Conservation (phyloP, 1,140 invertebrate species). For the Pachypeltis micranthus region DNA sequence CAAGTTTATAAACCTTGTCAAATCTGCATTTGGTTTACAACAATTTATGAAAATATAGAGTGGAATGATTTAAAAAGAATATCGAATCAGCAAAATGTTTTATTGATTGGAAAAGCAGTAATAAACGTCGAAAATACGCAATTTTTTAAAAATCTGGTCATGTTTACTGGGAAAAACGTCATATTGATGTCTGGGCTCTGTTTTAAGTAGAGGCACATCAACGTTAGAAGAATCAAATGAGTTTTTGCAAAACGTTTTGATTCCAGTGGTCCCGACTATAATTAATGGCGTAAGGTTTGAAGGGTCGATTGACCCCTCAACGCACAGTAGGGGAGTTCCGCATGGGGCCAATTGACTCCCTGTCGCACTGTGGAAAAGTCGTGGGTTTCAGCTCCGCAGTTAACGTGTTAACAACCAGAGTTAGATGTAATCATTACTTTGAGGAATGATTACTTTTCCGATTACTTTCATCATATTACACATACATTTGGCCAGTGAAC, state of each 20-base stretch:
- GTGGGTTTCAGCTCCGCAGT: too few relatives aligned
- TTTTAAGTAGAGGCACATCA: background rate
- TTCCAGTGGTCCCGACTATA: background rate
- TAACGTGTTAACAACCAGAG: background rate
- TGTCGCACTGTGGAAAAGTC: too few relatives aligned
- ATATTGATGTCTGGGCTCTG: background rate
- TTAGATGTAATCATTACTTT: too few relatives aligned
- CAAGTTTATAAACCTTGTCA: background rate
- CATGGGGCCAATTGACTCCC: background rate
- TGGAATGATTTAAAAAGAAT: background rate
- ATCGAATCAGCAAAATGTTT: background rate
- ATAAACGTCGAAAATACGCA: background rate
- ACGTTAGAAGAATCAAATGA: too few relatives aligned
- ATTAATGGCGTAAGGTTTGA: background rate
- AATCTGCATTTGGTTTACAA: background rate
- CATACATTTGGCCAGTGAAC: too few relatives aligned
- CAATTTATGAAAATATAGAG: background rate
- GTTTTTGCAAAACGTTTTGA: background rate
- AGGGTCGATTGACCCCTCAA: background rate
- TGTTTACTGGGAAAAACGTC: background rate
- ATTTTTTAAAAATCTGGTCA: too few relatives aligned
- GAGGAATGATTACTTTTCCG: too few relatives aligned
- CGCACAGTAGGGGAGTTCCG: background rate
- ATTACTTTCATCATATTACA: too few relatives aligned
- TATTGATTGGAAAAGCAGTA: background rate